Base-by-base conservation (phyloP, 2,797 vertebrate species). In the Rachycentron canadum region DNA sequence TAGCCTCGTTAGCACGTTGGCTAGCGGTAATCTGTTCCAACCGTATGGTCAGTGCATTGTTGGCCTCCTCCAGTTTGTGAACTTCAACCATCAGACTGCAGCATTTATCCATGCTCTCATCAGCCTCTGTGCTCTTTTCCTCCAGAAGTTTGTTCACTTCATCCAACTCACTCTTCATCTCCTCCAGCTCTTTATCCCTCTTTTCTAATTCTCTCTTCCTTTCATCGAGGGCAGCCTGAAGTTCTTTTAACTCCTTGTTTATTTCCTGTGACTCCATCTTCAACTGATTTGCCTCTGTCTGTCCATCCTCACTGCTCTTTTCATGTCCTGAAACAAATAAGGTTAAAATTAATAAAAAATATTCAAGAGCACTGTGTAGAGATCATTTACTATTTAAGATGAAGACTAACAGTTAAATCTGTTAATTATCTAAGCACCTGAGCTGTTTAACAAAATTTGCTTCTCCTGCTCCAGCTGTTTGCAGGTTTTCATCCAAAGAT, bases 101-200 rank as follows among this genome's bases (percentile, higher is more conserved):
- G 92, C 97, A 97, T 89, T 98, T 97, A 19, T 97, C 95, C 86
- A 97, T 86, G 91, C 95, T 96, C 56, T 97, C 96, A 0, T 97
- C 96, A 0, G 95, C 95, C 87, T 99, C 97, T 63, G 56, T 92
- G 64, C 88, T 93, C 88, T 95, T 97, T 71, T 93, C 91, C 85
- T 97, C 96, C 32, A 94, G 68, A 40, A 86, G 76, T 77, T 93
- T 85, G 71, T 92, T 96, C 16, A 97, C 79, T 63, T 97, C 95
- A 30, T 95, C 87, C 19, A 96, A 16, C 67, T 98, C 94, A 1
- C 83, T 72, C 19, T 88, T 92, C 1, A 89, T 78, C 73, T 95
- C 90, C 76, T 93, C 85, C 41, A 88, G 70, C 69, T 85, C 84
- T 28, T 19, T 32, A 2, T 52, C 73, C 41, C 88, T 96, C 64